Conservation (phyloP, 2,888 invertebrate species). For the Thereva nobilitata region DNA sequence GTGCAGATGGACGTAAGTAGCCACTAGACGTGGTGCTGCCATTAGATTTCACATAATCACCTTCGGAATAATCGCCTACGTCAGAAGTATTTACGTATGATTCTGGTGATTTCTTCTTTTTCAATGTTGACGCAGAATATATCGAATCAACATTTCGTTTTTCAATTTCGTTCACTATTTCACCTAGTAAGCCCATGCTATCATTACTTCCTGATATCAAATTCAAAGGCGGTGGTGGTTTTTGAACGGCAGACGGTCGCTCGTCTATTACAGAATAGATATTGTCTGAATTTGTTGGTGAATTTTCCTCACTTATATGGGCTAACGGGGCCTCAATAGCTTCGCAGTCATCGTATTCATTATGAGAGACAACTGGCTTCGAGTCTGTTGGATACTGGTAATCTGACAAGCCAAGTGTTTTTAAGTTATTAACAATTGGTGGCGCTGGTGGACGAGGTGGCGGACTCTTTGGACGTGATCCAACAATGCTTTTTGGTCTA, state of each 20-base stretch:
- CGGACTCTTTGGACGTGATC: slow-evolving; percentile 72
- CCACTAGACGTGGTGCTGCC: slow-evolving; percentile 71
- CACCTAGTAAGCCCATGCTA: slow-evolving; percentile 78
- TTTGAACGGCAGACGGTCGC: slow-evolving; percentile 61
- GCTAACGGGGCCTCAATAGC: slow-evolving; percentile 64
- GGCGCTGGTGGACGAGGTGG: slow-evolving; percentile 72
- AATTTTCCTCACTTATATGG: slow-evolving; percentile 66
- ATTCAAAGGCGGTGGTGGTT: slow-evolving; percentile 58
- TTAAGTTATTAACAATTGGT: slow-evolving; percentile 52
- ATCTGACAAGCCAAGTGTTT: slow-evolving; percentile 61
- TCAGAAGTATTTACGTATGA: slow-evolving; percentile 67
- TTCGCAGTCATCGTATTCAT: slow-evolving; percentile 80
- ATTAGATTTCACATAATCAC: slow-evolving; percentile 66
- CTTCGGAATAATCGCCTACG: slow-evolving; percentile 63
- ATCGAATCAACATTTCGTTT: slow-evolving; percentile 85
- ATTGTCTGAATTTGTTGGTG: slow-evolving; percentile 67
- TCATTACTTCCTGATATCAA: slow-evolving; percentile 65
- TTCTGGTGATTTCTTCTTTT: slow-evolving; percentile 60
- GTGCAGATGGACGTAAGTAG: slow-evolving; percentile 72
- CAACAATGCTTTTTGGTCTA: slow-evolving; percentile 74
- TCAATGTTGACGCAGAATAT: slow-evolving; percentile 76
- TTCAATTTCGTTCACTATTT: slow-evolving; percentile 87
- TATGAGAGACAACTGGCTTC: slow-evolving; percentile 48
- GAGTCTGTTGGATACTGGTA: slow-evolving; percentile 63
- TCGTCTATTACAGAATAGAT: slow-evolving; percentile 89